phyloP scores from a whole-genome alignment of 2,797 vertebrate species.

The Sciurus vulgaris region DNA sequence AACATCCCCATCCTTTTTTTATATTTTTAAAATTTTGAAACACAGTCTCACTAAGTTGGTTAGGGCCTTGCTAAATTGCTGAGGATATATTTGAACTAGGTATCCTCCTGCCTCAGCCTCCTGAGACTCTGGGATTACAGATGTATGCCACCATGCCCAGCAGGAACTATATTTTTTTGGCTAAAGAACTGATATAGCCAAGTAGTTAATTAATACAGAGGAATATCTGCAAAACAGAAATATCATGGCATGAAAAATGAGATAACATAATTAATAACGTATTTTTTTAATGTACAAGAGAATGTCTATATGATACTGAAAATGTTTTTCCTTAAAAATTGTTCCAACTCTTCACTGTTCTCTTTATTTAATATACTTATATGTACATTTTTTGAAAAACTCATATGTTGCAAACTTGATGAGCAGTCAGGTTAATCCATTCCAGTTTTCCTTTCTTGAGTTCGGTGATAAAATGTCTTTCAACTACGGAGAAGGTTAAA shows the following conservation, averaged over 20 bases:
- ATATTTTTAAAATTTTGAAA: too few species aligned
- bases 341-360: background rate
- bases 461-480: background rate
- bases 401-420: background rate
- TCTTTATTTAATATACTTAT: background rate
- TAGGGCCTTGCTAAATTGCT: too few species aligned
- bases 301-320: background rate
- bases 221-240: background rate
- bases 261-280: background rate
- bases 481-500: background rate
- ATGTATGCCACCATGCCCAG: too few species aligned
- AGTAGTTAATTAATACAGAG: background rate
- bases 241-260: background rate
- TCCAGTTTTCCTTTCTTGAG: background rate
- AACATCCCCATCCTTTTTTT: too few species aligned
- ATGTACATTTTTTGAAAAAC: background rate
- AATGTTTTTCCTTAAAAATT: background rate
- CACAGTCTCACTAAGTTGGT: too few species aligned
- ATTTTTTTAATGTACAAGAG: background rate
- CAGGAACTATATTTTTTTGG: background rate
- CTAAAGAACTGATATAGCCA: background rate
- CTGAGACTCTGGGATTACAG: too few species aligned
- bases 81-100: too few species aligned
- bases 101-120: too few species aligned
- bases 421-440: background rate